Evolutionary conservation across 2,888 invertebrate genomes (phyloP).

Genomic region (Phoenoteleia sp.): DNA sequence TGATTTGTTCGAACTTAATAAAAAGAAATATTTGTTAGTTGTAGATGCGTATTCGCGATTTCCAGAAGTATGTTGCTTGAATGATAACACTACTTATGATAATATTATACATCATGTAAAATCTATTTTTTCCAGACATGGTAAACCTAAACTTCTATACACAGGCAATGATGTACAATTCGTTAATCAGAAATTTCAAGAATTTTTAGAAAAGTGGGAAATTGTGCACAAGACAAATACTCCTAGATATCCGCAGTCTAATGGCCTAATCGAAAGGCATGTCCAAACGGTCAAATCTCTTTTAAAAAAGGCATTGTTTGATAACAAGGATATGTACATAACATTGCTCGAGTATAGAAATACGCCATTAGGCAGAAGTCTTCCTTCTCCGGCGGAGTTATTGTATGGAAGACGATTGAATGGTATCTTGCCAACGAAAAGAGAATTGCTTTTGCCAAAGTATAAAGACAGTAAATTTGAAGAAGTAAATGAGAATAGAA

Average conservation of each 20-base stretch:
- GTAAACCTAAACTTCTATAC: slow-evolving; percentile 68
- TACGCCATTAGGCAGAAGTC: slow-evolving; percentile 62
- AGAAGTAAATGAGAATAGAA: neutral
- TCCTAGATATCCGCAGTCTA: slow-evolving; percentile 56
- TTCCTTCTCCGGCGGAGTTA: slow-evolving; percentile 31
- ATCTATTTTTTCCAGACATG: slow-evolving; percentile 72
- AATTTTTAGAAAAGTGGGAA: slow-evolving; percentile 36
- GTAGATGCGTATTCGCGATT: slow-evolving; percentile 76
- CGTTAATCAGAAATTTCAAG: slow-evolving; percentile 39
- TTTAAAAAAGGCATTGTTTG: slow-evolving; percentile 61
- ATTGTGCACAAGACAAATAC: slow-evolving; percentile 38
- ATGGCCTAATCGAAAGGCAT: slow-evolving; percentile 68
- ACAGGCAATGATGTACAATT: slow-evolving; percentile 75
- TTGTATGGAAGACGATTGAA: slow-evolving; percentile 42
- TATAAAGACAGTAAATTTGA: neutral
- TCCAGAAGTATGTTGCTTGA: slow-evolving; percentile 72
- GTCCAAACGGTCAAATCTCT: slow-evolving; percentile 72
- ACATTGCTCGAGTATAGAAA: slow-evolving; percentile 71
- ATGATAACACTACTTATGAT: slow-evolving; percentile 54
- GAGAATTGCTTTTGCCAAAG: neutral
- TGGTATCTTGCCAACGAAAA: slow-evolving; percentile 13
- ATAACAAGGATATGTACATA: slow-evolving; percentile 57
- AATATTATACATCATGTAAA: slow-evolving; percentile 71
- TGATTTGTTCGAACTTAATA: slow-evolving; percentile 75
- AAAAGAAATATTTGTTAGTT: slow-evolving; percentile 72